Percentiles rank a stretch among this genome's conserved stretches.
Evolutionary conservation across 2,888 invertebrate species (phyloP).

Genomic region (Clanis bilineata): DNA sequence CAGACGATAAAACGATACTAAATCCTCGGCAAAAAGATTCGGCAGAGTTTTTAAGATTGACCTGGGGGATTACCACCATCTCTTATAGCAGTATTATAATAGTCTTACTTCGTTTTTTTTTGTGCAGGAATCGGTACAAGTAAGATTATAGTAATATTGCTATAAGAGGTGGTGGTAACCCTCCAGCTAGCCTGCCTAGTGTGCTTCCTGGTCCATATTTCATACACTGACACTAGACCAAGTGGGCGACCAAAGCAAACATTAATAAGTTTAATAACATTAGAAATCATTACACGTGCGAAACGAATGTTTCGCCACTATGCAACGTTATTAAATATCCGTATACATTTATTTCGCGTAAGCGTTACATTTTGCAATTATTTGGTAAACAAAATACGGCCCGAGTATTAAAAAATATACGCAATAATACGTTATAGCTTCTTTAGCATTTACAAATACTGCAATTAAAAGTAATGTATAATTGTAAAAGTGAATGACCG

Average conservation of each 20-base stretch:
- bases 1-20: no score
- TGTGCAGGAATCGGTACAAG: no score
- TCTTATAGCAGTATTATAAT: no score
- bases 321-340: conserved; percentile 1
- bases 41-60: no score
- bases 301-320: neutral
- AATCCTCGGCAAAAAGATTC: no score
- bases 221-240: no score
- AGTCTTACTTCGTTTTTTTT: no score
- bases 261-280: neutral
- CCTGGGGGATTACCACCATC: no score
- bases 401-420: neutral
- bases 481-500: conserved; percentile 10
- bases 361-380: conserved; percentile 5
- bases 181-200: no score
- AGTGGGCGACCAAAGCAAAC: neutral
- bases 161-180: no score
- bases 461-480: conserved; percentile 12
- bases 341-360: neutral
- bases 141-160: no score
- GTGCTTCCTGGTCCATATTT: no score
- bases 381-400: neutral
- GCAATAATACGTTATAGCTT: conserved; percentile 22
- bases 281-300: neutral
- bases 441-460: conserved; percentile 1